These are phyloP conservation scores for Epinotia nisella DNA, from an alignment of 2,888 invertebrate species.

Conservation along the genomic window DNA sequence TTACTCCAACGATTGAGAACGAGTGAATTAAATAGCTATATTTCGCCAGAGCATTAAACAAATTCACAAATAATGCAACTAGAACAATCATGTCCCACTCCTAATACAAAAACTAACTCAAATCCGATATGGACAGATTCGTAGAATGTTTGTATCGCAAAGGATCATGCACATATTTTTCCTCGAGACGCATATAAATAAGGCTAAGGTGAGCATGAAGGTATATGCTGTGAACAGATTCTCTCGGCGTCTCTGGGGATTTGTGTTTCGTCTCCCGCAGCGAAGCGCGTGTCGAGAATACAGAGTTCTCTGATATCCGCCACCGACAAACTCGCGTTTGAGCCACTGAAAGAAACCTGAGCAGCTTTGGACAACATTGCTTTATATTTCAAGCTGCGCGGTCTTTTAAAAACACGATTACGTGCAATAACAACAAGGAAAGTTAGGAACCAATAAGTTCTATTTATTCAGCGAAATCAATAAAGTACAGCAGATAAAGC, in stretches of 20 bases:
- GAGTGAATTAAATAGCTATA: too few species aligned
- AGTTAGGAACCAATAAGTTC: slow-evolving; percentile 5
- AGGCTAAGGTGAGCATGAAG: slow-evolving; percentile 70
- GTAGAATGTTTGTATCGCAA: slow-evolving; percentile 45
- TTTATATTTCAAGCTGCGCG: slow-evolving; percentile 29
- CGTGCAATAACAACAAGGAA: neutral
- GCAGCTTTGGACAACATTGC: slow-evolving; percentile 44
- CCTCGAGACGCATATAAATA: slow-evolving; percentile 74
- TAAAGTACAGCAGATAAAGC: neutral
- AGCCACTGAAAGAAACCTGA: slow-evolving; percentile 48
- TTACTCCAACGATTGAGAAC: too few species aligned
- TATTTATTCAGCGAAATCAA: neutral
- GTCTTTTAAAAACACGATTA: slow-evolving; percentile 11
- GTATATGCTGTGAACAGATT: slow-evolving; percentile 72
- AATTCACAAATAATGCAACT: neutral
- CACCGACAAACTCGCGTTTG: slow-evolving; percentile 47
- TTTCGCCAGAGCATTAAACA: too few species aligned
- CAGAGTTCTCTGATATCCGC: slow-evolving; percentile 55
- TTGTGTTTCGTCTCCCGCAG: slow-evolving; percentile 78
- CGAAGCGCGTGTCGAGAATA: slow-evolving; percentile 76
- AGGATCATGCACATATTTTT: slow-evolving; percentile 68
- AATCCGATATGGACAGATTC: slow-evolving; percentile 23
- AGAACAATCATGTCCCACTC: too few species aligned
- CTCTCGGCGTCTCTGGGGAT: slow-evolving; percentile 69
- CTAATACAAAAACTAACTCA: slow-evolving; percentile 32